Percentiles rank a stretch among this genome's conserved stretches.
Conservation (phyloP, 1,140 invertebrate genomes). For the Mya arenaria region DNA sequence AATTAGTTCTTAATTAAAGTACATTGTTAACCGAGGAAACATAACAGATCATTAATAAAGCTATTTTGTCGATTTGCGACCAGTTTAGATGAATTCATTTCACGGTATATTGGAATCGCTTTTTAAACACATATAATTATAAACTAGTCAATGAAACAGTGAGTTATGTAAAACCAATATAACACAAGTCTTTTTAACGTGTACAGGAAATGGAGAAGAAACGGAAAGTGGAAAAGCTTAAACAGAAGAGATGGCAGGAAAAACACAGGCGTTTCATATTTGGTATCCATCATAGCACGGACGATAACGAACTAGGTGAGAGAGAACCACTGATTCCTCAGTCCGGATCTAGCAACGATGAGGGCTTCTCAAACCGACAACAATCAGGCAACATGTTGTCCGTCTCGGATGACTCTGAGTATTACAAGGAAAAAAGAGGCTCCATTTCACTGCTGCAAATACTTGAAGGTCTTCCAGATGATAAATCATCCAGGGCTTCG, state of each 20-base stretch:
- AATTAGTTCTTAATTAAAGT: too few species aligned
- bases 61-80: too few species aligned
- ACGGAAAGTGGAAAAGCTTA: conserved; percentile 76
- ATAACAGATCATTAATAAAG: too few species aligned
- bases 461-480: conserved; percentile 52
- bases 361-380: background rate
- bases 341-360: conserved; percentile 42
- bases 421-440: conserved; percentile 42
- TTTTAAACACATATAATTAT: too few species aligned
- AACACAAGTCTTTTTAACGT: too few species aligned
- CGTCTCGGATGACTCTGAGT: conserved; percentile 49
- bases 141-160: too few species aligned
- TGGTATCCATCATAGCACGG: conserved; percentile 63
- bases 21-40: too few species aligned
- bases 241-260: conserved; percentile 78
- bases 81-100: too few species aligned
- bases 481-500: conserved; percentile 41
- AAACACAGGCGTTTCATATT: conserved; percentile 75
- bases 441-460: conserved; percentile 49
- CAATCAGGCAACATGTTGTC: conserved; percentile 33
- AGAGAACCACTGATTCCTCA: conserved; percentile 46
- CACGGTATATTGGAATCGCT: too few species aligned
- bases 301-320: conserved; percentile 62
- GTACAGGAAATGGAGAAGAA: conserved; percentile 77
- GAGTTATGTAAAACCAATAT: too few species aligned